These are phyloP conservation scores for Aldabrachelys gigantea DNA, from an alignment of 2,113 vertebrate species.

Conservation along the genomic window DNA sequence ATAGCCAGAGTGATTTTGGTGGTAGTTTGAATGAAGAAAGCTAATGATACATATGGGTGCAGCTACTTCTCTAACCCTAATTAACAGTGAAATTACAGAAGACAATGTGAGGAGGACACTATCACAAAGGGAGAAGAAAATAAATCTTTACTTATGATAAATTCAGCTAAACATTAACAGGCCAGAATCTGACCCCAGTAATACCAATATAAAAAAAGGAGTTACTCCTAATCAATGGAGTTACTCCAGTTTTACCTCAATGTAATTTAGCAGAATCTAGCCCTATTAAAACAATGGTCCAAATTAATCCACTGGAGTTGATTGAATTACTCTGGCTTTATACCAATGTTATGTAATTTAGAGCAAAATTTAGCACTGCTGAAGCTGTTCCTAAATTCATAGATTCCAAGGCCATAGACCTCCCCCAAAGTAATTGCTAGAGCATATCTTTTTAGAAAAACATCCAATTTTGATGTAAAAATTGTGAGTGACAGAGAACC, in stretches of 20 bases:
- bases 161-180: not conserved
- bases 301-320: not conserved
- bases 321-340: not conserved
- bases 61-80: not conserved
- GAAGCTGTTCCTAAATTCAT: not conserved
- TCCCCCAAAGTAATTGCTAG: not conserved
- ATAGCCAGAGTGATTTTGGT: not conserved
- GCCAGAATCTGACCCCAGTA: not conserved
- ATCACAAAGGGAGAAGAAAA: not conserved
- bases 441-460: not conserved
- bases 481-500: too few relatives aligned
- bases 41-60: not conserved
- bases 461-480: not conserved
- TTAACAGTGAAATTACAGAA: not conserved
- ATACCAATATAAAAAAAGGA: not conserved
- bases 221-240: not conserved
- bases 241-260: not conserved
- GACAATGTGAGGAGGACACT: not conserved
- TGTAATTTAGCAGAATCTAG: not conserved
- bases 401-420: not conserved
- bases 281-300: not conserved
- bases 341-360: not conserved
- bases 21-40: not conserved
- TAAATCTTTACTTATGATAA: not conserved
- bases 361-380: not conserved